A percentile compares a stretch with the other conserved stretches of the same genome.
Evolutionary conservation across 2,888 invertebrate genomes (phyloP).

Genomic region (Eledone cirrhosa): DNA sequence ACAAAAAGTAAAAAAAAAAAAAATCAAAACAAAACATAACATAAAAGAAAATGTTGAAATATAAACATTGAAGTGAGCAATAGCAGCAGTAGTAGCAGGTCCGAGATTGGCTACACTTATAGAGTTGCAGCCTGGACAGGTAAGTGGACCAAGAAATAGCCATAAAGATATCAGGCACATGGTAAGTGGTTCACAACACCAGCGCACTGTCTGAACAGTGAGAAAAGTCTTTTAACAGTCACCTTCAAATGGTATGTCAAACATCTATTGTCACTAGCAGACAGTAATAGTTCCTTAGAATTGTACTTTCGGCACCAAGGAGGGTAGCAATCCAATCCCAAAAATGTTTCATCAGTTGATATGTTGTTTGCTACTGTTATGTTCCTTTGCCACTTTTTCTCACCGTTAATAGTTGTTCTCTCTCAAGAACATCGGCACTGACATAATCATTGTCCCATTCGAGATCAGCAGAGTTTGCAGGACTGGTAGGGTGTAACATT

Average conservation of each 20-base stretch:
- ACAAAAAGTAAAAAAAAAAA: too few relatives aligned
- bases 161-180: slow-evolving; percentile 3
- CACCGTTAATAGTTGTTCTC: slow-evolving; percentile 39
- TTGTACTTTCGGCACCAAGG: too few relatives aligned
- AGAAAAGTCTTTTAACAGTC: neutral
- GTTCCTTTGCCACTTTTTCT: slow-evolving; percentile 3
- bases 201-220: neutral
- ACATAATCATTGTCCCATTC: slow-evolving; percentile 61
- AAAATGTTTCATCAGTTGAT: neutral
- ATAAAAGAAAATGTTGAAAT: too few relatives aligned
- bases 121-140: neutral
- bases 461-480: slow-evolving; percentile 48
- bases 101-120: neutral
- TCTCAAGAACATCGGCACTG: slow-evolving; percentile 50
- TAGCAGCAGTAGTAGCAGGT: slow-evolving; percentile 19
- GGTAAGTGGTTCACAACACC: slow-evolving; percentile 24
- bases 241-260: neutral
- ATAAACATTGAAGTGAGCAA: neutral
- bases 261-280: too few relatives aligned
- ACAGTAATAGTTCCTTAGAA: too few relatives aligned
- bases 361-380: neutral
- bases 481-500: slow-evolving; percentile 34
- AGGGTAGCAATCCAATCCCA: too few relatives aligned
- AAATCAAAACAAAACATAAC: too few relatives aligned
- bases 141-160: neutral